Conservation (phyloP, 30 jellyfish, hydroid and myxozoan genomes). For the Aurelia sp. region DNA sequence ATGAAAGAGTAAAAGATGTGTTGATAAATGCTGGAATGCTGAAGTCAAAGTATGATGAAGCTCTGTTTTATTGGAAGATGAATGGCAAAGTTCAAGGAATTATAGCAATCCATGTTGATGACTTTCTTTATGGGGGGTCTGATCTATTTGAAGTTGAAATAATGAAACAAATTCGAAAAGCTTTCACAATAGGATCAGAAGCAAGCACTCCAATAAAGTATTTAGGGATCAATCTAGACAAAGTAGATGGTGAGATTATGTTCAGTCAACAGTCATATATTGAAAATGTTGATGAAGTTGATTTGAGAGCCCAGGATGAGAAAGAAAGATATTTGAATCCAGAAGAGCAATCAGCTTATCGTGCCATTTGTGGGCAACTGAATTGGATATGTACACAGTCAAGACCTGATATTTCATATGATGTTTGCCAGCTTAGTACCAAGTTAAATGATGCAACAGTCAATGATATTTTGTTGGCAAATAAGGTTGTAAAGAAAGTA, state of each 20-base stretch:
- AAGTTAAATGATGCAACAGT: neutral
- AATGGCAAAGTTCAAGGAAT: constrained; percentile 4
- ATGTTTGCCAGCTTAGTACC: constrained; percentile 1
- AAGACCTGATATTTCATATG: constrained; percentile 27
- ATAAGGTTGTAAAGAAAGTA: constrained; percentile 15
- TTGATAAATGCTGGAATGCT: constrained; percentile 35
- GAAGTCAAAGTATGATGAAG: constrained; percentile 46
- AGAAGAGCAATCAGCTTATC: neutral
- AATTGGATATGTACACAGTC: constrained; percentile 35
- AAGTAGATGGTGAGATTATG: constrained; percentile 9
- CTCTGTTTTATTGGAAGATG: neutral
- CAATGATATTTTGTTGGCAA: constrained; percentile 4
- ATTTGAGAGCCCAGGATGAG: constrained; percentile 39
- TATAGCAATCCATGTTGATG: constrained; percentile 14
- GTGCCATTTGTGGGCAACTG: constrained; percentile 24
- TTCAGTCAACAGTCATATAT: constrained; percentile 44
- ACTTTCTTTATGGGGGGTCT: constrained; percentile 24
- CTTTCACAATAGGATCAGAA: constrained; percentile 14
- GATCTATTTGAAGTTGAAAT: constrained; percentile 23
- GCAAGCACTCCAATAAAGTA: constrained; percentile 9
- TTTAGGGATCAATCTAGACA: constrained; percentile 6
- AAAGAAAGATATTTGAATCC: constrained; percentile 12
- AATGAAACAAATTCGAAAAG: neutral
- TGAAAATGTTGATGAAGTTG: constrained; percentile 12
- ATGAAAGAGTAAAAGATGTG: constrained; percentile 26